Evolutionary conservation across 2,113 vertebrate genomes (phyloP).

Genomic region (Cairina moschata): DNA sequence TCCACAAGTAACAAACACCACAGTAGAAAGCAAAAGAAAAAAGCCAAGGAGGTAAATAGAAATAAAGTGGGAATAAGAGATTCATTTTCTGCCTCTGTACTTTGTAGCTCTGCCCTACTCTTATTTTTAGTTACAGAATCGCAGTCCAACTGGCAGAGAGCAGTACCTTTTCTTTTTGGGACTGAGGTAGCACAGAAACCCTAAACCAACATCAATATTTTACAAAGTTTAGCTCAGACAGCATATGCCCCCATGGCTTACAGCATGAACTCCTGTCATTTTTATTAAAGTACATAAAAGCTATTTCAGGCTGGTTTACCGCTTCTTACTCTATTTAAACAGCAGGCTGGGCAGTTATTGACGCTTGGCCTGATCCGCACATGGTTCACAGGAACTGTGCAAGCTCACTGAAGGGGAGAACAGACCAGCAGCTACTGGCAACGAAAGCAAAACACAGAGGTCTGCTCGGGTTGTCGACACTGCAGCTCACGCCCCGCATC

Average conservation of each 20-base stretch:
- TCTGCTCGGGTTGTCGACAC: neutral
- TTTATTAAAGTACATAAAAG: neutral
- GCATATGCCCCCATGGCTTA: fast-evolving
- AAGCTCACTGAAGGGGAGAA: neutral
- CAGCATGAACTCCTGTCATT: neutral
- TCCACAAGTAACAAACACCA: neutral
- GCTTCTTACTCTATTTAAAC: neutral
- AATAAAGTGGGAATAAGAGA: neutral
- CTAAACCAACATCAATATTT: neutral
- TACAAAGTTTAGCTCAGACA: neutral
- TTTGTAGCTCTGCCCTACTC: neutral
- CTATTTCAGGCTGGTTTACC: neutral
- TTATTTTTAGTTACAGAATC: neutral
- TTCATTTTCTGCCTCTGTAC: neutral
- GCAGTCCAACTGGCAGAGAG: neutral
- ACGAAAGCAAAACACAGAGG: neutral
- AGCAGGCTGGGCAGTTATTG: neutral
- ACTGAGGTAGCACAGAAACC: neutral
- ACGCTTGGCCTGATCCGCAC: neutral
- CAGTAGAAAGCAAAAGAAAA: neutral
- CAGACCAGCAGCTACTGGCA: neutral
- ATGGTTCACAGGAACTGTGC: neutral
- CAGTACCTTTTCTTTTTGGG: neutral
- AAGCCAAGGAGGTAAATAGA: neutral
- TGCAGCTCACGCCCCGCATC: neutral